These are phyloP conservation scores for Danio albolineatus DNA, from an alignment of 2,797 vertebrate genomes.

Conservation along the genomic window DNA sequence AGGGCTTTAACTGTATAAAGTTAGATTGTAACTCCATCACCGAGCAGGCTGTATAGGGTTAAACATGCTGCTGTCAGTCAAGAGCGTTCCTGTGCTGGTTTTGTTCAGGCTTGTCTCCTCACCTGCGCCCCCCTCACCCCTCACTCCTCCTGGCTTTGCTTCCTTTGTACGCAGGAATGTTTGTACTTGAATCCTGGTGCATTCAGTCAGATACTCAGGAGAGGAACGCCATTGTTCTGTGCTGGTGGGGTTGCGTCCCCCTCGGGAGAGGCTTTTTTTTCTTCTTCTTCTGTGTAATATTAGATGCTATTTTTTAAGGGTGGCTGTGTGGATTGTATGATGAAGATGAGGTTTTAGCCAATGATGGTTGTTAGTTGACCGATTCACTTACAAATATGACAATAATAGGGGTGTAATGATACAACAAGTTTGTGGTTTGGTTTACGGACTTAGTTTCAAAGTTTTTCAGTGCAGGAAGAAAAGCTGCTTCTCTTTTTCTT, in stretches of 20 bases:
- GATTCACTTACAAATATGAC: background rate
- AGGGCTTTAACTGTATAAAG: too few relatives aligned
- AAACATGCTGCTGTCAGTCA: slow-evolving; percentile 30
- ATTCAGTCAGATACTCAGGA: slow-evolving; percentile 35
- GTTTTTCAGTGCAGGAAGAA: too few relatives aligned
- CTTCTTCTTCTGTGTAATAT: background rate
- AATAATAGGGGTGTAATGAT: background rate
- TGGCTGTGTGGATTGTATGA: background rate
- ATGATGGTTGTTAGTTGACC: too few relatives aligned
- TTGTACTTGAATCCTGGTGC: slow-evolving; percentile 63
- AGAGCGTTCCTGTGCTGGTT: slow-evolving; percentile 54
- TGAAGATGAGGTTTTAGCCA: slow-evolving; percentile 8
- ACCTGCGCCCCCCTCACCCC: slow-evolving; percentile 38
- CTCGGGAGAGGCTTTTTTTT: slow-evolving; percentile 1
- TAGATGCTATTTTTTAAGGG: slow-evolving; percentile 5
- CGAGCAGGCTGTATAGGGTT: background rate
- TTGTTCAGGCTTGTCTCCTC: slow-evolving; percentile 61
- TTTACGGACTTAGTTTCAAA: too few relatives aligned
- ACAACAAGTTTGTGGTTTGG: background rate
- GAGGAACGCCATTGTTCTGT: slow-evolving; percentile 58
- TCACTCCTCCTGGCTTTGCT: slow-evolving; percentile 18
- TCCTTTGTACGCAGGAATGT: slow-evolving; percentile 70
- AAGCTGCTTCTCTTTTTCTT: too few relatives aligned
- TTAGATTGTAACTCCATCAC: too few relatives aligned
- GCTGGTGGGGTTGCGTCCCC: slow-evolving; percentile 41